These are phyloP conservation scores for Spea multiplicata DNA, from an alignment of 2,113 vertebrate species.

Conservation along the genomic window DNA sequence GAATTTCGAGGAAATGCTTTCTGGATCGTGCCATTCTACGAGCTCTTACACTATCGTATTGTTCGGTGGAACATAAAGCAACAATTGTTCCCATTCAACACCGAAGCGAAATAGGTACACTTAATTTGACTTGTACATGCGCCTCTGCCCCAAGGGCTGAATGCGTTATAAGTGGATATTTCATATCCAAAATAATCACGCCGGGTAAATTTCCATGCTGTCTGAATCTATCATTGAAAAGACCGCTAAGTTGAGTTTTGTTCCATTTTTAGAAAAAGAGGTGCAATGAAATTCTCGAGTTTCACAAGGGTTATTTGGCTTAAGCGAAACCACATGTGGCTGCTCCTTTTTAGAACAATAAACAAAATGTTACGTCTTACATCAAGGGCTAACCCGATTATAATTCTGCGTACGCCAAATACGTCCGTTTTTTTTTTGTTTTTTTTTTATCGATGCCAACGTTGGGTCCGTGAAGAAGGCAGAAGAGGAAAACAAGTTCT, in stretches of 20 bases:
- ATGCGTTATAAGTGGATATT: neutral
- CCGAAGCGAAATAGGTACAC: neutral
- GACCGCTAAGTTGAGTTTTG: neutral
- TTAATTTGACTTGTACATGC: neutral
- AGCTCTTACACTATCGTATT: no score
- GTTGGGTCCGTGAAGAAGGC: neutral
- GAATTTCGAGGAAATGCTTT: no score
- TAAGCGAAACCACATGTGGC: slow-evolving; percentile 13
- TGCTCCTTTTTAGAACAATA: slow-evolving; percentile 1
- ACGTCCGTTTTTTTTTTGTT: neutral
- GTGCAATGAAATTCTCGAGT: neutral
- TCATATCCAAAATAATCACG: slow-evolving; percentile 16
- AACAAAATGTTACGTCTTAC: slow-evolving; percentile 1
- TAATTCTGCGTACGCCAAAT: slow-evolving; percentile 1
- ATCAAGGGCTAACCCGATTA: slow-evolving; percentile 3
- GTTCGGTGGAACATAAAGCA: no score
- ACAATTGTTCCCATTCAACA: no score
- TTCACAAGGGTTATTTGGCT: neutral
- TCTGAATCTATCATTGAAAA: slow-evolving; percentile 6
- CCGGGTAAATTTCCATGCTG: neutral
- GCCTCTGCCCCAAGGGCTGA: neutral
- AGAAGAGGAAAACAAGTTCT: no score
- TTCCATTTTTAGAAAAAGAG: slow-evolving; percentile 8
- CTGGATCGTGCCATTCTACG: no score
- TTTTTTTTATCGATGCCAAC: neutral